Evolutionary conservation across 2,113 vertebrate genomes (phyloP).

Genomic region (Mohoua ochrocephala): DNA sequence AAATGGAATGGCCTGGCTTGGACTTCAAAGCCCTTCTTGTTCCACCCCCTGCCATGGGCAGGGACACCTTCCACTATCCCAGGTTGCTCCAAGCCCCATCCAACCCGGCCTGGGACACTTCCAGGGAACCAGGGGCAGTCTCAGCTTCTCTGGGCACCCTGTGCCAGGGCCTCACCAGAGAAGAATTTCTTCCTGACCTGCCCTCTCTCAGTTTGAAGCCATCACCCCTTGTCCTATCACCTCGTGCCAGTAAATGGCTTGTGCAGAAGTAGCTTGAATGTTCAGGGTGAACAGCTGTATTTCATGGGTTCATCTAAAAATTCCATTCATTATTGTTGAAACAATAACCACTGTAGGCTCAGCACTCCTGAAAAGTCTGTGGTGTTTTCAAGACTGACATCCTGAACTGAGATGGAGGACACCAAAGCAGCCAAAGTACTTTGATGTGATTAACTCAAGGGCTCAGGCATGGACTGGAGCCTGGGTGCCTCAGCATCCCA

Average conservation of each 20-base stretch:
- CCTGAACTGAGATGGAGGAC: not conserved
- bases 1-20: not conserved
- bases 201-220: not conserved
- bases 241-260: not conserved
- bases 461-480: not conserved
- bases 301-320: not conserved
- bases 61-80: not conserved
- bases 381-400: not conserved
- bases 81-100: rapidly evolving
- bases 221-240: not conserved
- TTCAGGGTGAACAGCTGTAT: not conserved
- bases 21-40: rapidly evolving
- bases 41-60: not conserved
- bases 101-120: not conserved
- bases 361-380: not conserved
- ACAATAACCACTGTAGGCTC: not conserved
- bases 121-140: not conserved
- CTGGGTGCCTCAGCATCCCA: not conserved
- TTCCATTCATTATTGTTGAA: not conserved
- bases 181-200: not conserved
- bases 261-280: not conserved
- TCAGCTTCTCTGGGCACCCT: not conserved
- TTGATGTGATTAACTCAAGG: not conserved
- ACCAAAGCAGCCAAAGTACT: not conserved
- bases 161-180: not conserved